phyloP scores from a whole-genome alignment of 2,888 invertebrate species.

The Pseudococcus longispinus region DNA sequence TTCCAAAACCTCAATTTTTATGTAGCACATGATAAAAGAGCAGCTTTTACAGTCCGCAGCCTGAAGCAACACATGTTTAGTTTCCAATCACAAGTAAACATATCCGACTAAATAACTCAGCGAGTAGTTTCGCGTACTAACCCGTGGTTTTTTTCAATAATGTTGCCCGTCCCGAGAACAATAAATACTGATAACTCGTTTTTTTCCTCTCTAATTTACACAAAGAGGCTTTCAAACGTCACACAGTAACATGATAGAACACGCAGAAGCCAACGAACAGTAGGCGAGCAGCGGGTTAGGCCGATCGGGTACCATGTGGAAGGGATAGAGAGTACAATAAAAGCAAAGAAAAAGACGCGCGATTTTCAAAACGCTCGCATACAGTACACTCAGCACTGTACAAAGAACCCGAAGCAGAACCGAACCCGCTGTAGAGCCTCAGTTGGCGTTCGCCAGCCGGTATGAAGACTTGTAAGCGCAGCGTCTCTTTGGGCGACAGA shows the following conservation, averaged over 20 bases:
- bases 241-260: constrained; percentile 35
- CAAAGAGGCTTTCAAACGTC: constrained; percentile 36
- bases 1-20: background rate
- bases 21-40: background rate
- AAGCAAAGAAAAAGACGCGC: constrained; percentile 34
- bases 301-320: background rate
- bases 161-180: background rate
- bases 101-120: background rate
- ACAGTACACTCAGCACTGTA: background rate
- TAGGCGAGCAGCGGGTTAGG: constrained; percentile 5
- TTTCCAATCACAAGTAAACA: background rate
- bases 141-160: constrained; percentile 3
- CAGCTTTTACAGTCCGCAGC: background rate
- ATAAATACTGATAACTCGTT: constrained; percentile 34
- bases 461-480: background rate
- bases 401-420: background rate
- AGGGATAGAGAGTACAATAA: constrained; percentile 25
- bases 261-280: constrained; percentile 40
- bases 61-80: background rate
- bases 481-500: background rate
- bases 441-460: constrained; percentile 9
- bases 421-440: background rate
- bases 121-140: background rate
- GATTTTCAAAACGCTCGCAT: constrained; percentile 9
- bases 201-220: constrained; percentile 35